Base-by-base conservation (phyloP, 2,797 vertebrate species). In the Melanotaenia pygmaea region DNA sequence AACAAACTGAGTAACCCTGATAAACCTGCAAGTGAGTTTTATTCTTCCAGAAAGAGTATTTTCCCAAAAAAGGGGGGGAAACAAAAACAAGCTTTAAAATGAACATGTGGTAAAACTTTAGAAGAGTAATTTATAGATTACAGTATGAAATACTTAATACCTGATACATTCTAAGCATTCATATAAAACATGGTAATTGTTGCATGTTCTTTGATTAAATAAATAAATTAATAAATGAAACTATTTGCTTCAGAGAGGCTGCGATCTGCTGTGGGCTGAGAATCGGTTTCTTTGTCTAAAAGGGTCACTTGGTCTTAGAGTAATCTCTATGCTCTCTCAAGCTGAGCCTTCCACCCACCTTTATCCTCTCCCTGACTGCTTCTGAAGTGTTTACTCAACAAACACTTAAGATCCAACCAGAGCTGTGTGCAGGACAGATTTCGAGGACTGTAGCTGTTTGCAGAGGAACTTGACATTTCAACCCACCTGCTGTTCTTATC, bases 381-480 rank as follows among this genome's bases (percentile, higher is more conserved):
- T 70, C 61, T 61, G 3, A 56, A 77, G 69, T 82, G 80, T 88
- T 88, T 90, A 81, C 70, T 79, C 35, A 74, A 65, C 77, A 86
- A 83, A 79, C 82, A 81, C 67, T 63, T 38, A 3, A 35, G 70
- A 70, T 72, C 35, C 77, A 43, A 12, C 13, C 47, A 20, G 45
- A 64, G 60, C 56, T 50, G 60, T 9, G 32, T 61, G 71, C 60
- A 62, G 61, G 72, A 86, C 66, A 67, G 56, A 70, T 77, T 35
- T 53, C 28, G 47, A 78, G 63, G 72, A 63, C 56, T 18, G 59
- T 58, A 14, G 50, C 43, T 79, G 59, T 86, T 82, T 85, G 57
- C 70, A 60, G 35, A 74, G 56, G 22, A 64, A 45, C 70, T 71
- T 35, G 16, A 64, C 59, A 60, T 80, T 81, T 75, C 22, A 20